Conservation (phyloP, 2,888 invertebrate species). For the Standfussiana lucernea region DNA sequence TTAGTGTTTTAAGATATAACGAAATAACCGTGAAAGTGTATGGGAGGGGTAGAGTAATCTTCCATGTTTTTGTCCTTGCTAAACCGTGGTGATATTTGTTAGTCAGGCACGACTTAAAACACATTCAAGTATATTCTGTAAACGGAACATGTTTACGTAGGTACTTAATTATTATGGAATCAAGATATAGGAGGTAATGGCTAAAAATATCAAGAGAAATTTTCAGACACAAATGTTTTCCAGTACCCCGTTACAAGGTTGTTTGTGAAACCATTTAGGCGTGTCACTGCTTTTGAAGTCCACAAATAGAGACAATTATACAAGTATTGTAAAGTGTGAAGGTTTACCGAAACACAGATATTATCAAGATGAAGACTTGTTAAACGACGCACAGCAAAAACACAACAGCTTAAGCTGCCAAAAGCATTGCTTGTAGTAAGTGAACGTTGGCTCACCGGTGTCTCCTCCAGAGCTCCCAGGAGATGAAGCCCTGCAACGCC, state of each 20-base stretch:
- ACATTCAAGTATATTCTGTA: neutral
- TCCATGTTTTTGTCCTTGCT: neutral
- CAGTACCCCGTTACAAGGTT: neutral
- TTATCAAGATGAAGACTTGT: neutral
- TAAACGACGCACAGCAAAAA: neutral
- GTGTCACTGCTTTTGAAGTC: too few relatives aligned
- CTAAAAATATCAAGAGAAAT: neutral
- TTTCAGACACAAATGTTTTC: neutral
- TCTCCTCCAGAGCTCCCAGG: constrained; percentile 98
- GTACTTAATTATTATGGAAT: neutral
- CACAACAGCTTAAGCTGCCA: neutral
- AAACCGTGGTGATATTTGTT: neutral
- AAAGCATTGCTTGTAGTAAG: constrained; percentile 10
- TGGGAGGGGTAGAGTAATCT: neutral
- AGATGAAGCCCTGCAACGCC: constrained; percentile 97
- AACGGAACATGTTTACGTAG: neutral
- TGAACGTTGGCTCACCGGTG: constrained; percentile 92
- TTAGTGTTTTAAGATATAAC: neutral
- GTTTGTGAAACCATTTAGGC: neutral
- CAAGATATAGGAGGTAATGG: neutral
- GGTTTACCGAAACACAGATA: too few relatives aligned
- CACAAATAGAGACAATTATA: too few relatives aligned
- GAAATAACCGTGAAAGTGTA: constrained; percentile 18
- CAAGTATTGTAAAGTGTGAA: too few relatives aligned
- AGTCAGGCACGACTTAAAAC: too few relatives aligned